These are phyloP conservation scores for Anolis carolinensis DNA, from an alignment of 2,113 vertebrate genomes.

Conservation along the genomic window DNA sequence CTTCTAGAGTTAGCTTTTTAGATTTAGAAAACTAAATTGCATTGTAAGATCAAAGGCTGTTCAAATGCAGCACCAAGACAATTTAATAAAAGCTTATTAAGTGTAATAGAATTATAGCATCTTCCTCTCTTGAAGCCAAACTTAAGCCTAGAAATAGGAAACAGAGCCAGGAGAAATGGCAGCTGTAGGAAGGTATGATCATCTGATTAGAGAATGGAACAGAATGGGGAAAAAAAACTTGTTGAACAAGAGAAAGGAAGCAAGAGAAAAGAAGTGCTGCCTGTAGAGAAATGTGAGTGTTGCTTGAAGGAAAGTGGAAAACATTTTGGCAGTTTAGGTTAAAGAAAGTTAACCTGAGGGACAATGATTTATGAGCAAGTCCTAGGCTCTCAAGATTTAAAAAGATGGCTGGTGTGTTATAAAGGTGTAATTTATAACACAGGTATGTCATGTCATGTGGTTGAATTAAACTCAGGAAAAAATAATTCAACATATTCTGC, in stretches of 20 bases:
- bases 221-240: neutral
- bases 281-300: neutral
- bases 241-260: neutral
- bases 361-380: neutral
- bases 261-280: neutral
- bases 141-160: constrained; percentile 39
- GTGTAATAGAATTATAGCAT: neutral
- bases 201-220: neutral
- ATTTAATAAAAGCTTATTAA: neutral
- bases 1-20: constrained; percentile 46
- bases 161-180: constrained; percentile 16
- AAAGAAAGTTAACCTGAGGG: neutral
- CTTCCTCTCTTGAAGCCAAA: neutral
- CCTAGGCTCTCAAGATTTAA: neutral
- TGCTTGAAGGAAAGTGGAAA: neutral
- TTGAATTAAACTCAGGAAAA: too few species aligned
- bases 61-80: neutral
- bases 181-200: neutral
- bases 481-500: constrained; percentile 46
- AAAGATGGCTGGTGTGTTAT: neutral
- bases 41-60: neutral
- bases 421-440: too few species aligned
- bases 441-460: neutral
- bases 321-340: neutral
- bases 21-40: neutral